These are phyloP conservation scores for Pimephales promelas DNA, from an alignment of 2,113 vertebrate genomes.

Conservation along the genomic window DNA sequence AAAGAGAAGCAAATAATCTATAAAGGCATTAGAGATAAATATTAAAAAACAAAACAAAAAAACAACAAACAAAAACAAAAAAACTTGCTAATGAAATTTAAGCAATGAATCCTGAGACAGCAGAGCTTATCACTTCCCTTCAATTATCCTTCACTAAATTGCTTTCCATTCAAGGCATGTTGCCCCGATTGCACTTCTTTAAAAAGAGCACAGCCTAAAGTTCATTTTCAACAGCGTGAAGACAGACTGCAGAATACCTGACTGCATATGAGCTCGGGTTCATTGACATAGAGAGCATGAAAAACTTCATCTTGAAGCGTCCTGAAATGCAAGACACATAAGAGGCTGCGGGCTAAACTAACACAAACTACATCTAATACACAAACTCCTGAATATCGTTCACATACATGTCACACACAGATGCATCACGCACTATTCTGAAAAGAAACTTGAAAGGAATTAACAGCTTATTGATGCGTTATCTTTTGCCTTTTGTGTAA, in stretches of 20 bases:
- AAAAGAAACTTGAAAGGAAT: background rate
- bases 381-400: background rate
- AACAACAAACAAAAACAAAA: background rate
- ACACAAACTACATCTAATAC: constrained; percentile 5
- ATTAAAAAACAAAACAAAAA: constrained; percentile 10
- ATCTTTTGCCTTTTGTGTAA: background rate
- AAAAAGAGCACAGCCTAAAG: constrained; percentile 50
- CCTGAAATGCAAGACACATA: constrained; percentile 18
- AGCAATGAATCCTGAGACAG: constrained; percentile 53
- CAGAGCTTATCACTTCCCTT: constrained; percentile 58
- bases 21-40: constrained; percentile 34
- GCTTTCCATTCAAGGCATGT: constrained; percentile 60
- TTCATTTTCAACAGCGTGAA: constrained; percentile 63
- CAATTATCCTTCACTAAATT: constrained; percentile 65
- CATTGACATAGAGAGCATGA: constrained; percentile 30
- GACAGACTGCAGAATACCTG: constrained; percentile 42
- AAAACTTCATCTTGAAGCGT: constrained; percentile 35
- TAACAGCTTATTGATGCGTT: background rate
- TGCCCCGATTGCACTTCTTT: constrained; percentile 51
- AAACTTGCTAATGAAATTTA: constrained; percentile 54
- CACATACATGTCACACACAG: background rate
- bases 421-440: background rate
- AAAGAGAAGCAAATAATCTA: constrained; percentile 46
- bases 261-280: constrained; percentile 50
- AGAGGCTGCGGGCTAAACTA: constrained; percentile 6